Percentiles rank a stretch among this genome's conserved stretches.
These are phyloP conservation scores for Nibea albiflora DNA, from an alignment of 2,113 vertebrate species.

Conservation along the genomic window DNA sequence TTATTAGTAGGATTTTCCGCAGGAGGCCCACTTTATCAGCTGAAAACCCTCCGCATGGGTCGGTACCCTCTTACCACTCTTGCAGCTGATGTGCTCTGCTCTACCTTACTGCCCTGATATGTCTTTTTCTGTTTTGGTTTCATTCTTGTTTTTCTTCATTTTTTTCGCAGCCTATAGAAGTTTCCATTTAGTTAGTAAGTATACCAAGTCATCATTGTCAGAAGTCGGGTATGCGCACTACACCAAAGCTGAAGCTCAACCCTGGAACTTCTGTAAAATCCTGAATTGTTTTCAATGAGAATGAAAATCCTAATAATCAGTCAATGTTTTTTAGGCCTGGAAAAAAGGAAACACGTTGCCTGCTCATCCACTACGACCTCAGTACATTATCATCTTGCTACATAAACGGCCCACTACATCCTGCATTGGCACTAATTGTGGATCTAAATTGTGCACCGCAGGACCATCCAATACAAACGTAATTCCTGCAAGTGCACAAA, in stretches of 20 bases:
- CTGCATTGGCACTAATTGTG: not conserved
- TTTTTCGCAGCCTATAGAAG: not conserved
- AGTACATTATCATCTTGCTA: too few relatives aligned
- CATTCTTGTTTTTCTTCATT: not conserved
- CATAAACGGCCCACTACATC: too few relatives aligned
- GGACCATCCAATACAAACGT: not conserved
- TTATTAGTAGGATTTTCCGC: slow-evolving; percentile 41
- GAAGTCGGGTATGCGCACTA: not conserved
- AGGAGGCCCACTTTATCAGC: not conserved
- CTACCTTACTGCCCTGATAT: not conserved
- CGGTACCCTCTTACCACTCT: not conserved
- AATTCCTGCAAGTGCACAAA: slow-evolving; percentile 5
- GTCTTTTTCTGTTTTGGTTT: not conserved
- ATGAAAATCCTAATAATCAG: not conserved
- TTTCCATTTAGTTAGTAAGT: not conserved
- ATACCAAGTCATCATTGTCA: not conserved
- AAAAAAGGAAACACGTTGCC: not conserved
- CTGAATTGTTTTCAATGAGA: not conserved
- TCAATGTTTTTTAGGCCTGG: not conserved
- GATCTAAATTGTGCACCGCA: not conserved
- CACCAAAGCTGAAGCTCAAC: not conserved
- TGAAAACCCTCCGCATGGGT: not conserved
- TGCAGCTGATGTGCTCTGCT: not conserved
- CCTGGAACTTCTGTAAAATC: not conserved
- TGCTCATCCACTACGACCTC: too few relatives aligned